Evolutionary conservation across 2,113 vertebrate species (phyloP).

Genomic region (Leuciscus idus): DNA sequence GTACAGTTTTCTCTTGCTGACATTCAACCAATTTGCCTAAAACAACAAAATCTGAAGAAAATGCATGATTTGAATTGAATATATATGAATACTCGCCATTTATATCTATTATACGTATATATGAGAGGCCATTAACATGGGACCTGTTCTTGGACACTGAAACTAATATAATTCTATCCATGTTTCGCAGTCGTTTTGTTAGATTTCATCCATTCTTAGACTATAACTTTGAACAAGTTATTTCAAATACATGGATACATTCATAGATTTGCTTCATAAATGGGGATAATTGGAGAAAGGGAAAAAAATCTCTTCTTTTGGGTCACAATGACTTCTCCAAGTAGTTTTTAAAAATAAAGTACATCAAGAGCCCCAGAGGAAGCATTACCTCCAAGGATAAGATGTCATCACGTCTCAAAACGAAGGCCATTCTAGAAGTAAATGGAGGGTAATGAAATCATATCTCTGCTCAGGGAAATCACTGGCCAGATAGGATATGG

Average conservation of each 20-base stretch:
- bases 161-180: not conserved
- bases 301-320: not conserved
- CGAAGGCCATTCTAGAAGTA: conserved; percentile 33
- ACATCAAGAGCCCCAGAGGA: conserved; percentile 28
- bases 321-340: conserved; percentile 23
- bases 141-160: not conserved
- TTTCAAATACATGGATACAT: not conserved
- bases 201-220: not conserved
- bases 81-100: not conserved
- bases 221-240: not conserved
- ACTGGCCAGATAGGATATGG: conserved; percentile 5
- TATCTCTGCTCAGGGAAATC: conserved; percentile 31
- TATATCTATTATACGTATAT: not conserved
- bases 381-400: conserved; percentile 37
- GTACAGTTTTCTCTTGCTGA: conserved; percentile 31
- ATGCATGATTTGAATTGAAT: not conserved
- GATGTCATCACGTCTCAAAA: conserved; percentile 39
- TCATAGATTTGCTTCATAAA: too few relatives aligned
- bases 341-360: conserved; percentile 23
- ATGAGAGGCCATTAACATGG: not conserved
- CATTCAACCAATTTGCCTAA: conserved; percentile 41
- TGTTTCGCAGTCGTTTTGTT: not conserved
- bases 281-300: not conserved
- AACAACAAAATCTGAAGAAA: conserved; percentile 14
- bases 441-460: conserved; percentile 43